These are phyloP conservation scores for Rhagoletis pomonella DNA, from an alignment of 1,140 invertebrate genomes.

Conservation along the genomic window DNA sequence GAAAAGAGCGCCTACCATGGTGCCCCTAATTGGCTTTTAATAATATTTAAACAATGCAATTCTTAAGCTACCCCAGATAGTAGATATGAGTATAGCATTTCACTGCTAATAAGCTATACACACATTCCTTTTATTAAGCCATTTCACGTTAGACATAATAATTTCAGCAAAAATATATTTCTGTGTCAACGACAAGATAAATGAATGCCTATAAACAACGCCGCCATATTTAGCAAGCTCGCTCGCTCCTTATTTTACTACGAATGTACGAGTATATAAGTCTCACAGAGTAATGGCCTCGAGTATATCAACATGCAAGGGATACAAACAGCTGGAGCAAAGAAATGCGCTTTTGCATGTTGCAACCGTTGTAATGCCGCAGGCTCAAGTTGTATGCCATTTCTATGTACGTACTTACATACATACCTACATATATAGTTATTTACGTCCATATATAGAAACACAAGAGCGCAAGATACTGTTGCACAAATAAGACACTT, in stretches of 20 bases:
- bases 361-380: slow-evolving; percentile 20
- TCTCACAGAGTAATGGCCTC: slow-evolving; percentile 4
- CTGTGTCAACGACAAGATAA: slow-evolving; percentile 32
- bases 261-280: not conserved
- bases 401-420: not conserved
- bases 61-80: too few relatives aligned
- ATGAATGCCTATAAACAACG: slow-evolving; percentile 21
- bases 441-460: not conserved
- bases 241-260: too few relatives aligned
- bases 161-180: not conserved
- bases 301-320: not conserved
- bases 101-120: too few relatives aligned
- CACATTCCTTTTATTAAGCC: too few relatives aligned
- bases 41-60: too few relatives aligned
- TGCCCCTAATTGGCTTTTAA: too few relatives aligned
- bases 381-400: not conserved
- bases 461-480: too few relatives aligned
- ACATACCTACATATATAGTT: not conserved
- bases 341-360: slow-evolving; percentile 26
- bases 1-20: too few relatives aligned
- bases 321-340: not conserved
- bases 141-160: not conserved
- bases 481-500: slow-evolving; percentile 27
- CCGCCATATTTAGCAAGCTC: not conserved
- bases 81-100: too few relatives aligned